Percentiles rank a stretch among this genome's conserved stretches.
These are phyloP conservation scores for Merops nubicus DNA, from an alignment of 2,113 vertebrate genomes.

Conservation along the genomic window DNA sequence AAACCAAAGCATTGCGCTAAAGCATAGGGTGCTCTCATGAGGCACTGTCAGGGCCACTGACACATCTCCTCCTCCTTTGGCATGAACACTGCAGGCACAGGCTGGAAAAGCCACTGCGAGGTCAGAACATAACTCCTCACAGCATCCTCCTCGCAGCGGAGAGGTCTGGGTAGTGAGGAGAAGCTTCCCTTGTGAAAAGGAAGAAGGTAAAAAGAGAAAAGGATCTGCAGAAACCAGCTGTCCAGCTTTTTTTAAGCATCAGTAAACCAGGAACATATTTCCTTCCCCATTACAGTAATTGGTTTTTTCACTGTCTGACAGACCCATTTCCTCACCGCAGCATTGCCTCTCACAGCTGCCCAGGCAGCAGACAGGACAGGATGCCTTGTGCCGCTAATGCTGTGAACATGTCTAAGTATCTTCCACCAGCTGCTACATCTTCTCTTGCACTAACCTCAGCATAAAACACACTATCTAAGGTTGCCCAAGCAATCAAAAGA, in stretches of 20 bases:
- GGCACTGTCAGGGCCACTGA: fast-evolving
- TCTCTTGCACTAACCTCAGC: background rate
- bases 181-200: background rate
- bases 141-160: background rate
- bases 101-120: background rate
- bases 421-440: background rate
- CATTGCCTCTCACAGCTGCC: fast-evolving
- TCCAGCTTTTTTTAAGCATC: background rate
- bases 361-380: fast-evolving
- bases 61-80: background rate
- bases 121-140: background rate
- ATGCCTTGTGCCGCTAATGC: fast-evolving
- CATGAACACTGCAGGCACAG: background rate
- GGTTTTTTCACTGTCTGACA: background rate
- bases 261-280: background rate
- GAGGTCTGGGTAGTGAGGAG: background rate
- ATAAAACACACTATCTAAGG: background rate
- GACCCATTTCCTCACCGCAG: background rate
- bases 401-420: background rate
- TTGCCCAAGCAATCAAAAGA: background rate
- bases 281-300: background rate
- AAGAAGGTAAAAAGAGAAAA: background rate
- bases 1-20: background rate
- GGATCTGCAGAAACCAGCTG: background rate
- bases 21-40: background rate